Conservation (phyloP, 2,888 invertebrate species). For the Caenorhabditis afra region DNA sequence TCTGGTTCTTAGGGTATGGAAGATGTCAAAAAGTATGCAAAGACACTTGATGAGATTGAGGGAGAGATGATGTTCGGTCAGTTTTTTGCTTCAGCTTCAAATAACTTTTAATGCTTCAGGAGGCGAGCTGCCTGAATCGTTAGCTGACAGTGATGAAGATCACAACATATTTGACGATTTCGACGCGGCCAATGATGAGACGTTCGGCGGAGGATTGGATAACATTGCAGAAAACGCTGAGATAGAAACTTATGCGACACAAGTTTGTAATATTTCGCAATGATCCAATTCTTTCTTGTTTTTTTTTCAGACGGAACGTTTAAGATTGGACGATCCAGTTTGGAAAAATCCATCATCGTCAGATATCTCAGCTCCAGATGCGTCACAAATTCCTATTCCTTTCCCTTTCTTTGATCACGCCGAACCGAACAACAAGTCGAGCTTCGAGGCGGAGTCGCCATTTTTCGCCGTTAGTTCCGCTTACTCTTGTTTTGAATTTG, state of each 20-base stretch:
- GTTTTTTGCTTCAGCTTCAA: neutral
- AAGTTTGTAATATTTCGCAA: too few species aligned
- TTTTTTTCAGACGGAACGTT: constrained; percentile 68
- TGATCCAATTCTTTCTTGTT: neutral
- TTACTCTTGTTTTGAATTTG: neutral
- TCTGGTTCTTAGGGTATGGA: constrained; percentile 50
- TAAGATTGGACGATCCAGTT: constrained; percentile 69
- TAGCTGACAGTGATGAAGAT: constrained; percentile 51
- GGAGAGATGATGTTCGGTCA: constrained; percentile 61
- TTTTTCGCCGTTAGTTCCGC: constrained; percentile 30
- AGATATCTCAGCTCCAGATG: constrained; percentile 63
- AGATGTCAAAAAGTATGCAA: constrained; percentile 53
- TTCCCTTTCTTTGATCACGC: constrained; percentile 48
- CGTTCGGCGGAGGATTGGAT: constrained; percentile 73
- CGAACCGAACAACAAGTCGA: constrained; percentile 6
- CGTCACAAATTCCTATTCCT: constrained; percentile 72
- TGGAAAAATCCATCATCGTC: constrained; percentile 65
- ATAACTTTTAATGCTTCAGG: neutral
- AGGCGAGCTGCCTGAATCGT: constrained; percentile 51
- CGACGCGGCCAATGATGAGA: constrained; percentile 79
- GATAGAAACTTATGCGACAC: constrained; percentile 72
- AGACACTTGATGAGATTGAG: constrained; percentile 58
- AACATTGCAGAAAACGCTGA: constrained; percentile 61
- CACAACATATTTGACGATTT: constrained; percentile 59
- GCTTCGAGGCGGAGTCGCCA: constrained; percentile 45